Conservation (phyloP, 1,140 invertebrate genomes). For the Sycophila sp. region DNA sequence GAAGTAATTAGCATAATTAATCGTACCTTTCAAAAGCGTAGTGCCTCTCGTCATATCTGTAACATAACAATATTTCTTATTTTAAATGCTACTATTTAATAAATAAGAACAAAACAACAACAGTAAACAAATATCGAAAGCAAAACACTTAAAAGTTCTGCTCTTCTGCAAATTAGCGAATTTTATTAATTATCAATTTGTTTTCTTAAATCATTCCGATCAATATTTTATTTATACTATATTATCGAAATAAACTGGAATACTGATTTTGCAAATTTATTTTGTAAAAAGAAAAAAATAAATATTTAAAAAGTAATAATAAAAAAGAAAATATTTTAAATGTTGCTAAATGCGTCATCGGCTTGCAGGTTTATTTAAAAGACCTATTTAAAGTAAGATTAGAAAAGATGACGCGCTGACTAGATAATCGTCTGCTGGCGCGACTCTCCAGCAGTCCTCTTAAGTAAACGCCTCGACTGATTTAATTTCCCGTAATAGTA, state of each 20-base stretch:
- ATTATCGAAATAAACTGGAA: not conserved
- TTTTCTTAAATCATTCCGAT: not conserved
- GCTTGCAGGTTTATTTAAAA: not conserved
- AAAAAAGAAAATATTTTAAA: not conserved
- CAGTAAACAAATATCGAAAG: no score
- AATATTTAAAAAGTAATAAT: not conserved
- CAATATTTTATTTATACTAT: no score
- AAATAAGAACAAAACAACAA: no score
- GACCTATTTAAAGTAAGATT: constrained; percentile 27
- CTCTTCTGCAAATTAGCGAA: no score
- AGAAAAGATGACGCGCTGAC: constrained; percentile 45
- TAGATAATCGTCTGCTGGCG: constrained; percentile 47
- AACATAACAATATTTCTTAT: constrained; percentile 52
- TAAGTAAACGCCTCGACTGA: constrained; percentile 53
- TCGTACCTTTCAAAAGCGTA: constrained; percentile 66
- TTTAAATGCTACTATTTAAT: no score
- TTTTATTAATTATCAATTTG: no score
- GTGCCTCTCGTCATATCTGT: constrained; percentile 67
- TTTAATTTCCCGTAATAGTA: constrained; percentile 58
- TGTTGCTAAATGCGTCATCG: not conserved
- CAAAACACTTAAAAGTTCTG: no score
- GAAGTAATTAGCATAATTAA: not conserved
- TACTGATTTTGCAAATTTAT: not conserved
- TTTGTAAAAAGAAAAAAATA: not conserved
- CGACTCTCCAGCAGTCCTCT: constrained; percentile 39